Evolutionary conservation across 2,113 vertebrate species (phyloP).

Genomic region (Leuciscus idus): DNA sequence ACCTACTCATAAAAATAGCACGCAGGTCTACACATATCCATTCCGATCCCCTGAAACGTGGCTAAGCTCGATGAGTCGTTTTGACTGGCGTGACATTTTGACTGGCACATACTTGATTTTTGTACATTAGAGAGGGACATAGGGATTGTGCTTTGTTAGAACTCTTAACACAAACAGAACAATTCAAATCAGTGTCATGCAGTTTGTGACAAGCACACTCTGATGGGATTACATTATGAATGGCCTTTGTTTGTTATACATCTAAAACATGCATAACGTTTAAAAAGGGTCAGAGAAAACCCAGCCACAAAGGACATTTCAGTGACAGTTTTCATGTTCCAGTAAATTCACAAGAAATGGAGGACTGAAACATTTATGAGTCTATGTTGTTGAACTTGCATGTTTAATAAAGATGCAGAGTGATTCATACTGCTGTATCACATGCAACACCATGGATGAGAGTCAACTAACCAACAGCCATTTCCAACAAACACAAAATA

Average conservation of each 20-base stretch:
- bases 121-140: not conserved
- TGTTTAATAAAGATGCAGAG: conserved; percentile 43
- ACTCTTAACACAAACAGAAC: not conserved
- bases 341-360: conserved; percentile 28
- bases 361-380: conserved; percentile 54
- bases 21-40: conserved; percentile 10
- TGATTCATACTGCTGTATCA: not conserved
- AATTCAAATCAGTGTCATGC: not conserved
- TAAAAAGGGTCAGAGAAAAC: conserved; percentile 31
- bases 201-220: not conserved
- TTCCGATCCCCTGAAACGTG: conserved; percentile 11
- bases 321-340: conserved; percentile 16
- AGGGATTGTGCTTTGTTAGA: not conserved
- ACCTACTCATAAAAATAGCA: conserved; percentile 65
- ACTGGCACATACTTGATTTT: not conserved
- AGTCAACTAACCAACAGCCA: not conserved
- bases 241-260: conserved; percentile 24
- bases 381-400: conserved; percentile 30
- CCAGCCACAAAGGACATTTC: conserved; percentile 29
- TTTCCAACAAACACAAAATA: not conserved
- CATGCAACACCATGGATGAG: not conserved
- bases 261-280: conserved; percentile 17
- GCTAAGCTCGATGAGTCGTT: conserved; percentile 16
- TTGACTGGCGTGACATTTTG: not conserved
- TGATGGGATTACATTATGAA: not conserved